Base-by-base conservation (phyloP, 2,888 invertebrate species). In the Tenthredo notha region DNA sequence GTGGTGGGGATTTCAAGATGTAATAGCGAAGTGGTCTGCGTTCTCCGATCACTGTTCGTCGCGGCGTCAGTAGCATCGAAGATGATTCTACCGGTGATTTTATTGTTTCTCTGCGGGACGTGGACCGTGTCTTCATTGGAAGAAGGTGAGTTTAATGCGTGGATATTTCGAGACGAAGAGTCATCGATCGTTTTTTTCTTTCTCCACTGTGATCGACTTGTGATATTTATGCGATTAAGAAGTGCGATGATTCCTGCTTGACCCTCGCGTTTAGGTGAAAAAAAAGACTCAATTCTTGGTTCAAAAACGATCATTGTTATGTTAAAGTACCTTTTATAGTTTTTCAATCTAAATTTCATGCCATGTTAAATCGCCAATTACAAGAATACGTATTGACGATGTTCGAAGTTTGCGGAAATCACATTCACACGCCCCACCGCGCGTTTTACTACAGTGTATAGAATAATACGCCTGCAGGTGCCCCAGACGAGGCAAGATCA, bases 51-150 rank as follows among this genome's bases (percentile, higher is more conserved):
- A 80, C 40, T 61, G 80, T 80, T 21, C 40, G 21, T 50, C 58
- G 80, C 40, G 40, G 80, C 1, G 61, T 80, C 80, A 54, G 50
- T 77, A 21, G 18, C 33, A 10, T 80, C 80, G 61, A 80, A 61
- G 61, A 80, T 80, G 80, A 40, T 80, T 80, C 40, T 61, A 37
- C 40, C 61, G 12, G 58, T 61, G n/a, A 80, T 80, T 80, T 80
- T 58, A 6, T 40, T 58, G 12, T 21, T 80, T 7, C 6, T 80
- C 18, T 58, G 12, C 40, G 80, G 29, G 29, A 61, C 61, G n/a
- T 5, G 33, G 21, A 12, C 12, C 80, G 40, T 40, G 9, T 58
- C 37, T 21, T n/a, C 58, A 58, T 10, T 18, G 54, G 29, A 80
- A 9, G 80, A 61, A 61, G 80, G 80, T 80, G 21, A 80, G 80